phyloP scores from a whole-genome alignment of 2,888 invertebrate species.

The Empis livida region DNA sequence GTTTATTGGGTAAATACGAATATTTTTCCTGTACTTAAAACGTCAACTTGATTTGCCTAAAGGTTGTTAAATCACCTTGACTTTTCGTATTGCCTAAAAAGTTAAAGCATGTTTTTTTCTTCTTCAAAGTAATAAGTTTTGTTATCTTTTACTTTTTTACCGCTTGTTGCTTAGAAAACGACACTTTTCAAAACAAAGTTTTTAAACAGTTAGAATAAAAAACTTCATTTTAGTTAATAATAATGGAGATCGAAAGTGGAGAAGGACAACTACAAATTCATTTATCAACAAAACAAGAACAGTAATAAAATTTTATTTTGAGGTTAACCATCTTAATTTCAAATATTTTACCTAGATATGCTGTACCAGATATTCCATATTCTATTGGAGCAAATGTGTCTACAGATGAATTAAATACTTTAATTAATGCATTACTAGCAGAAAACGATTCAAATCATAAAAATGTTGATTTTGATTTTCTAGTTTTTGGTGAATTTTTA shows the following conservation, averaged over 20 bases:
- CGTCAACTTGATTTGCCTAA: too few species aligned
- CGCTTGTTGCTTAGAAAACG: too few species aligned
- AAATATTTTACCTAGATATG: constrained; percentile 48
- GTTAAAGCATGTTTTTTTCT: too few species aligned
- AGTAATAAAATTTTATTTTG: constrained; percentile 47
- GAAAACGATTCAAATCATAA: constrained; percentile 37
- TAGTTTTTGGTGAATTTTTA: constrained; percentile 72
- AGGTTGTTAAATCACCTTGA: too few species aligned
- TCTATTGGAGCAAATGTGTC: constrained; percentile 65
- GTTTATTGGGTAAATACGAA: too few species aligned
- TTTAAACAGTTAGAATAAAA: too few species aligned
- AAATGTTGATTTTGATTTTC: constrained; percentile 69
- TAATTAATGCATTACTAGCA: constrained; percentile 66
- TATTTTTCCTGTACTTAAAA: too few species aligned
- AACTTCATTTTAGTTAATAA: not conserved
- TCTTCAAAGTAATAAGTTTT: too few species aligned
- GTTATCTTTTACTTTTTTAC: too few species aligned
- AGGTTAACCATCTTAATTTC: not conserved
- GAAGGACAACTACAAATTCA: constrained; percentile 61
- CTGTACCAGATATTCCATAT: constrained; percentile 73
- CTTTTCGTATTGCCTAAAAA: too few species aligned
- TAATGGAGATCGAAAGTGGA: constrained; percentile 31
- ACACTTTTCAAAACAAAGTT: too few species aligned
- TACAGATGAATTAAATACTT: constrained; percentile 54
- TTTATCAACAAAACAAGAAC: constrained; percentile 66